A percentile compares a stretch with the other conserved stretches of the same genome.
phyloP scores from a whole-genome alignment of 2,113 vertebrate species.

The Melanerpes formicivorus region DNA sequence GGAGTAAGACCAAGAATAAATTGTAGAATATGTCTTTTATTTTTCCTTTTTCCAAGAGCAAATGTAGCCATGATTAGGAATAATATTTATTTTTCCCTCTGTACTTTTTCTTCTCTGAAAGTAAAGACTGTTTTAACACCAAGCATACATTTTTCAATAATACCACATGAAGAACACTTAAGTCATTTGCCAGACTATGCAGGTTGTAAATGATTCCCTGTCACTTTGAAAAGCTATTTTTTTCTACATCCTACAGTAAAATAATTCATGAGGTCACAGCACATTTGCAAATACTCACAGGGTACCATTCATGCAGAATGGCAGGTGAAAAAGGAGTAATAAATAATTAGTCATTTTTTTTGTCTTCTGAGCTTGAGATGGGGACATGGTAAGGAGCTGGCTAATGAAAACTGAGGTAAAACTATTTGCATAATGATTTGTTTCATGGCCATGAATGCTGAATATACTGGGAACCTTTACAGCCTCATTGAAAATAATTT shows the following conservation, averaged over 20 bases:
- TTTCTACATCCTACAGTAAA: not conserved
- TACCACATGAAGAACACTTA: not conserved
- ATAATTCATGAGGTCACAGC: slow-evolving; percentile 24
- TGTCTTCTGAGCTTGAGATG: not conserved
- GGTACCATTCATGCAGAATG: not conserved
- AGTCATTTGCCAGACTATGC: not conserved
- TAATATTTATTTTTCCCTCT: too few relatives aligned
- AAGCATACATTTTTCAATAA: not conserved
- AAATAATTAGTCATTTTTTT: slow-evolving; percentile 15
- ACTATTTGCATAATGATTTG: not conserved
- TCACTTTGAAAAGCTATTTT: slow-evolving; percentile 21
- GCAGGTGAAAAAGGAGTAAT: not conserved
- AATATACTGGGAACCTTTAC: not conserved
- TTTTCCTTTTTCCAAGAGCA: not conserved
- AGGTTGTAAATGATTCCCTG: slow-evolving; percentile 32
- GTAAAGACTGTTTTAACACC: not conserved
- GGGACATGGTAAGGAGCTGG: not conserved
- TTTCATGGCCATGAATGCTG: not conserved
- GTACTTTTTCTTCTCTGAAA: not conserved
- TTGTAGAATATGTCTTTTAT: not conserved
- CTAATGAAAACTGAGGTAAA: slow-evolving; percentile 14
- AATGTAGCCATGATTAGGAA: not conserved
- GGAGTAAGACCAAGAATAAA: not conserved
- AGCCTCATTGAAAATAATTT: not conserved
- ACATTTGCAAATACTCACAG: slow-evolving; percentile 13